These are phyloP conservation scores for Leucophenga montana DNA, from an alignment of 2,888 invertebrate species.

Conservation along the genomic window DNA sequence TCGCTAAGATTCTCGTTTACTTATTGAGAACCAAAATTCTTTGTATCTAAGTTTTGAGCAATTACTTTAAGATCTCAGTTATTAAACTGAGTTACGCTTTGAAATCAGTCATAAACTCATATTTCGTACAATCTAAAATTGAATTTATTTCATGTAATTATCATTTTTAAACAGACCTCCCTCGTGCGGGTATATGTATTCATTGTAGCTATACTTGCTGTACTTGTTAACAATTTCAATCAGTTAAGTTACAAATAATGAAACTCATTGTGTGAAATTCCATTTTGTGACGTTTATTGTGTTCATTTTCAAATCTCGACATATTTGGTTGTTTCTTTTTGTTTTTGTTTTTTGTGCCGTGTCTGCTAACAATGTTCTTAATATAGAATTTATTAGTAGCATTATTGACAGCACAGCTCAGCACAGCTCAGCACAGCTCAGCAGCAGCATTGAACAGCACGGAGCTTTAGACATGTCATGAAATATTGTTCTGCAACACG, in stretches of 20 bases:
- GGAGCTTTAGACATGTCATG: slow-evolving; percentile 14
- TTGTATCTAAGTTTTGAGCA: too few species aligned
- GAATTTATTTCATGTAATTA: too few species aligned
- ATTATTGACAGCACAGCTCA: slow-evolving; percentile 52
- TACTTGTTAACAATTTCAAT: too few species aligned
- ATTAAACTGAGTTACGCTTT: too few species aligned
- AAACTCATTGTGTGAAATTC: slow-evolving; percentile 43
- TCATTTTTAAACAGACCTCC: too few species aligned
- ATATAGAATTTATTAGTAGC: slow-evolving; percentile 22
- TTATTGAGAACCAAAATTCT: too few species aligned
- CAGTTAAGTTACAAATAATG: slow-evolving; percentile 16
- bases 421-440: slow-evolving; percentile 42
- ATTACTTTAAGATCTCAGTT: too few species aligned
- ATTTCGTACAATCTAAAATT: too few species aligned
- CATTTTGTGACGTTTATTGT: slow-evolving; percentile 63
- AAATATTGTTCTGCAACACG: slow-evolving; percentile 11
- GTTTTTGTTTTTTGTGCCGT: background rate
- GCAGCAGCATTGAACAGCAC: background rate
- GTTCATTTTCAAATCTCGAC: background rate
- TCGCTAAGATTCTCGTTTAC: too few species aligned
- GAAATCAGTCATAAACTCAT: too few species aligned
- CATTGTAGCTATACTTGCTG: too few species aligned
- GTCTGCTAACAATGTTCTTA: slow-evolving; percentile 4
- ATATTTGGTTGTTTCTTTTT: background rate
- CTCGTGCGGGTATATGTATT: too few species aligned